These are phyloP conservation scores for Diloba caeruleocephala DNA, from an alignment of 2,888 invertebrate genomes.

Conservation along the genomic window DNA sequence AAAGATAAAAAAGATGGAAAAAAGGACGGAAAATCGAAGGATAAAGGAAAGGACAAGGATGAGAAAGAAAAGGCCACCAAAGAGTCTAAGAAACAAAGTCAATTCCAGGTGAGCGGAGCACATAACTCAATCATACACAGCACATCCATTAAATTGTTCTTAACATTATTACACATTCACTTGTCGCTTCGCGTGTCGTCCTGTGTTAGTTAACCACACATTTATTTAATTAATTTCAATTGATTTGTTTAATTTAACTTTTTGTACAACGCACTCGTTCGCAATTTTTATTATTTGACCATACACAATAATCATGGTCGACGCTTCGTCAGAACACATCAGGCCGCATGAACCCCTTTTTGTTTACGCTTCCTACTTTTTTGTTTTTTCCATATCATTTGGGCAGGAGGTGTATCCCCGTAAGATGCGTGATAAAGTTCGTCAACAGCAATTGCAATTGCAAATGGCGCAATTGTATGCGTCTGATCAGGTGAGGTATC, in stretches of 20 bases:
- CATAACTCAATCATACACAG: conserved; percentile 67
- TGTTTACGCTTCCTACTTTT: conserved; percentile 88
- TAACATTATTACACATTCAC: conserved; percentile 53
- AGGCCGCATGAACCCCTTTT: conserved; percentile 85
- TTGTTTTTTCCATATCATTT: conserved; percentile 89
- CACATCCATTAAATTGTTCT: conserved; percentile 83
- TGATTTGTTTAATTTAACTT: conserved; percentile 69
- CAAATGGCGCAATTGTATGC: conserved; percentile 89
- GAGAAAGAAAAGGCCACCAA: conserved; percentile 89
- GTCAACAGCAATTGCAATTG: conserved; percentile 91
- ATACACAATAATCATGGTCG: conserved; percentile 61
- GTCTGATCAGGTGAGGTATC: conserved; percentile 87
- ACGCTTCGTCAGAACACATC: conserved; percentile 76
- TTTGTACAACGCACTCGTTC: conserved; percentile 64
- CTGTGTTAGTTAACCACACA: conserved; percentile 79
- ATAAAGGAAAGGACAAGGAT: conserved; percentile 90
- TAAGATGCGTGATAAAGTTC: conserved; percentile 94
- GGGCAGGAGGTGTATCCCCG: conserved; percentile 94
- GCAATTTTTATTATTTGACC: conserved; percentile 67
- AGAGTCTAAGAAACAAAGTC: conserved; percentile 90
- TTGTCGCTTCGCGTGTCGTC: conserved; percentile 80
- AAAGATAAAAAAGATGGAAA: conserved; percentile 89
- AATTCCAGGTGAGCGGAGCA: conserved; percentile 89
- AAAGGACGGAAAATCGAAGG: conserved; percentile 87
- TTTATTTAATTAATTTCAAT: conserved; percentile 66